phyloP scores from a whole-genome alignment of 2,888 invertebrate species.

The Polyommatus icarus region DNA sequence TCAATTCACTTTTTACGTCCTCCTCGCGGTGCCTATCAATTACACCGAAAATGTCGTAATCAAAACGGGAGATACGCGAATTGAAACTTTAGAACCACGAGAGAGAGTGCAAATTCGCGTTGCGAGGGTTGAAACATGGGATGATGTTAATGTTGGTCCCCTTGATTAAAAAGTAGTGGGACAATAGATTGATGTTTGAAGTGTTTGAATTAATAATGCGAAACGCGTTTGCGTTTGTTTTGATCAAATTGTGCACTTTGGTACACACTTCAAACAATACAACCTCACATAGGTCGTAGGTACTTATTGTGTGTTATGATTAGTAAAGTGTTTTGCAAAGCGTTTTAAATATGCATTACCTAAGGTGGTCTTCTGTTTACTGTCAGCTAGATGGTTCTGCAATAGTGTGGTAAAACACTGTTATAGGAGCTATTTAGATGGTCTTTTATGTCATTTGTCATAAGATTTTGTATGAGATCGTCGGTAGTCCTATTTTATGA shows the following conservation, averaged over 20 bases:
- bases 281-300: background rate
- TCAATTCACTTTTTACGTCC: conserved; percentile 78
- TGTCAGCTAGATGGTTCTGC: background rate
- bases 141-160: conserved; percentile 34
- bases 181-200: conserved; percentile 32
- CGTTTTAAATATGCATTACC: background rate
- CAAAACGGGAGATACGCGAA: conserved; percentile 37
- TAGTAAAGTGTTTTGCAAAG: background rate
- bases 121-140: conserved; percentile 23
- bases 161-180: conserved; percentile 42
- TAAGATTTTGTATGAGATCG: too few relatives aligned
- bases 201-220: conserved; percentile 29
- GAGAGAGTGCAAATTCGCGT: conserved; percentile 38
- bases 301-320: background rate
- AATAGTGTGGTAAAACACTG: background rate
- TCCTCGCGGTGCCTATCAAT: conserved; percentile 57
- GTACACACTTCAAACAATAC: background rate
- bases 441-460: background rate
- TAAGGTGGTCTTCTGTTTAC: background rate
- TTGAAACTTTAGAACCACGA: background rate
- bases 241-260: conserved; percentile 20
- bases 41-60: conserved; percentile 57
- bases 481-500: too few relatives aligned
- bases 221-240: conserved; percentile 22
- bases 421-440: background rate